phyloP scores from a whole-genome alignment of 2,113 vertebrate genomes.

The Tachysurus fulvidraco region DNA sequence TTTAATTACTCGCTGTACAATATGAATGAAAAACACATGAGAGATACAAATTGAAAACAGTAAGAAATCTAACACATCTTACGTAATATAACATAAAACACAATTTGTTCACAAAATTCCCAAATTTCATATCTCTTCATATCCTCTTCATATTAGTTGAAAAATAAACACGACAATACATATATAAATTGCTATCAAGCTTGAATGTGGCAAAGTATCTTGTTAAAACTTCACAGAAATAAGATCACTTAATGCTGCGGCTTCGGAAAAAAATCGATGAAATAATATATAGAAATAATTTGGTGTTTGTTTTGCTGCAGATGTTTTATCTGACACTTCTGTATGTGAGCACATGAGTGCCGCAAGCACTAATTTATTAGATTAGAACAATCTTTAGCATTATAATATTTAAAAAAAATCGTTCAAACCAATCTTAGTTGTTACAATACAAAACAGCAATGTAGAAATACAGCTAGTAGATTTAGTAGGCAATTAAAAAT shows the following conservation, averaged over 20 bases:
- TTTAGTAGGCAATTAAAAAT: neutral
- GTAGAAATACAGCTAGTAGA: neutral
- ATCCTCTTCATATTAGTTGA: neutral
- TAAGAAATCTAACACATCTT: neutral
- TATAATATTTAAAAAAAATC: neutral
- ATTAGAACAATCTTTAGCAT: neutral
- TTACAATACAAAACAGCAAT: neutral
- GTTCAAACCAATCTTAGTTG: neutral
- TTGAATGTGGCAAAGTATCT: neutral
- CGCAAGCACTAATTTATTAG: neutral
- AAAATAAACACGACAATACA: neutral
- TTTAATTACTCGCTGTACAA: conserved; percentile 1
- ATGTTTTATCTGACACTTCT: neutral
- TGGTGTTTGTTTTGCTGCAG: neutral
- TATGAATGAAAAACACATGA: neutral
- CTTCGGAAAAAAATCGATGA: neutral
- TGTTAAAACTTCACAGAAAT: neutral
- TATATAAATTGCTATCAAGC: neutral
- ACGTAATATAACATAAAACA: neutral
- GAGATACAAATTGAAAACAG: neutral
- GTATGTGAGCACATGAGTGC: neutral
- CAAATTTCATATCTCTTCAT: neutral
- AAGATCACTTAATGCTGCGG: neutral
- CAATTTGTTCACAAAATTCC: neutral
- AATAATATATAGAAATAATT: neutral